Evolutionary conservation across 2,888 invertebrate genomes (phyloP), one percentile per base, ranked within the genome.

Genomic region (Athripsodes cinereus): DNA sequence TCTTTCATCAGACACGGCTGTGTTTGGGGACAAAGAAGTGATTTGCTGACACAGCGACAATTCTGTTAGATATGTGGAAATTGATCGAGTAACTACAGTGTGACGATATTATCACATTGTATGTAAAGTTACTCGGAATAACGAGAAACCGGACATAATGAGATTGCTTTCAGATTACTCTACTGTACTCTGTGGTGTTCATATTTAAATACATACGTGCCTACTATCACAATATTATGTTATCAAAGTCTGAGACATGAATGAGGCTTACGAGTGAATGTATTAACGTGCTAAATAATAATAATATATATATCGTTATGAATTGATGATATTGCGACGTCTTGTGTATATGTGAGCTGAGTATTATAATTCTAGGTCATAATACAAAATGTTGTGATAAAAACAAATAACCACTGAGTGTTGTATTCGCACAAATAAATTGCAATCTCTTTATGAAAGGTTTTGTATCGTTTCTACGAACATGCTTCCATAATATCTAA

Each of bases 1-100:
- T 65, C 78, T 90, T 53, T 89, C 88, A 59, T 87, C 88, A 22
- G 91, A 91, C 74, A 90, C 90, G 65, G 90, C 89, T 64, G 88
- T 90, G 63, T 84, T 90, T 68, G 90, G 90, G 68, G 90, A 90
- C 68, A 91, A 91, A 74, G 91, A 90, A 74, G 88, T 91, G 78
- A 90, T 92, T 84, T 91, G 92, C 92, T 92, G 92, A 92, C 92
- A 90, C 83, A 90, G 87, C 87, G 91, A 92, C 84, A 90, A 90
- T 88, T 91, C 92, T 86, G 92, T 91, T 79, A 89, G 91, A 72
- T 92, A 92, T 75, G 90, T 92, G 72, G 92, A 92, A 76, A 86
- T 92, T 68, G 92, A 92, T 74, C 84, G 92, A 64, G 92, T 92
- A 71, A 92, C 92, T 70, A 92, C 92, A 66, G 92, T 92, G 81